A percentile compares a stretch with the other conserved stretches of the same genome.
These are phyloP conservation scores for Phyllotreta cruciferae DNA, from an alignment of 2,888 invertebrate genomes.

Conservation along the genomic window DNA sequence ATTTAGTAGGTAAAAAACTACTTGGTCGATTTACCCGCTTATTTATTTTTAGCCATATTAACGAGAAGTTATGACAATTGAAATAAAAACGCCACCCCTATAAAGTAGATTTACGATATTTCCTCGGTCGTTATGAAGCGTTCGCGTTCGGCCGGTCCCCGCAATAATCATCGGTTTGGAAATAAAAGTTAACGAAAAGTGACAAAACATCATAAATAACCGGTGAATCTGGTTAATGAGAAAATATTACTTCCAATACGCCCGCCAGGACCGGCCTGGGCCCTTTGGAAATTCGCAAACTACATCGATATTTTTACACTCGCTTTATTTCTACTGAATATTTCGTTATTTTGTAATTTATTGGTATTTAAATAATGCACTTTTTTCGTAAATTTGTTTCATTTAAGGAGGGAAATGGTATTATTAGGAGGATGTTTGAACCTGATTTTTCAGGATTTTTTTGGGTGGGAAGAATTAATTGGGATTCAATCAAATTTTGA, in stretches of 20 bases:
- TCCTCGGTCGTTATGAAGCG: constrained; percentile 19
- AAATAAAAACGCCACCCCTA: constrained; percentile 37
- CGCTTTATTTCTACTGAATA: too few relatives aligned
- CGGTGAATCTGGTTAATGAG: constrained; percentile 56
- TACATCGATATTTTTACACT: too few relatives aligned
- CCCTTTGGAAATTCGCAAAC: neutral
- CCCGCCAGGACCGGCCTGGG: constrained; percentile 2
- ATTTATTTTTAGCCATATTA: constrained; percentile 17
- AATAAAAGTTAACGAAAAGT: constrained; percentile 38
- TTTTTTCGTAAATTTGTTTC: too few relatives aligned
- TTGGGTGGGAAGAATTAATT: too few relatives aligned
- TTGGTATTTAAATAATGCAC: too few relatives aligned
- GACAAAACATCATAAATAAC: constrained; percentile 48
- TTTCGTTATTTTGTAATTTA: too few relatives aligned
- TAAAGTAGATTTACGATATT: constrained; percentile 54
- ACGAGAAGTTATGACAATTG: constrained; percentile 38
- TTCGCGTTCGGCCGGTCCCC: neutral
- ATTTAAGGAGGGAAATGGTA: too few relatives aligned
- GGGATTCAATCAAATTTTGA: too few relatives aligned
- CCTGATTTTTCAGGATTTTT: too few relatives aligned
- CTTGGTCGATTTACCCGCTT: too few relatives aligned
- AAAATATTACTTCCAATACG: constrained; percentile 51
- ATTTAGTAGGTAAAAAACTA: too few relatives aligned
- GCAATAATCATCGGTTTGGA: constrained; percentile 23
- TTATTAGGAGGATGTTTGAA: too few relatives aligned